Evolutionary conservation across 2,113 vertebrate species (phyloP).

Genomic region (Pangasianodon gigas): DNA sequence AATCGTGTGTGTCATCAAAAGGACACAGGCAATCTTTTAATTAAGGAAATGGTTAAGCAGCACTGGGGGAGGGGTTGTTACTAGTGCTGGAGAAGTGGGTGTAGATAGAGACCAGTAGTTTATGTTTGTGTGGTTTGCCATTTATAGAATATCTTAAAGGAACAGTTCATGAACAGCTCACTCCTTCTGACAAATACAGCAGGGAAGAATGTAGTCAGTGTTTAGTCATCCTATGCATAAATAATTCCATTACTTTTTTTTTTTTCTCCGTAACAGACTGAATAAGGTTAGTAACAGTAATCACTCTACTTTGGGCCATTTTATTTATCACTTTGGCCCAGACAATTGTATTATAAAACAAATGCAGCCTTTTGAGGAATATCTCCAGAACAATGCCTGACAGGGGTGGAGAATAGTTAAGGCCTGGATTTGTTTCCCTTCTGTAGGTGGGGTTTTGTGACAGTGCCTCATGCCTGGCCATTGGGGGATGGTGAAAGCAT

Average conservation of each 20-base stretch:
- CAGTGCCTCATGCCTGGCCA: too few species aligned
- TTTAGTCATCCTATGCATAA: constrained; percentile 16
- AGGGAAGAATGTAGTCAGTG: not conserved
- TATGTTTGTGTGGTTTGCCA: not conserved
- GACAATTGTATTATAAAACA: too few species aligned
- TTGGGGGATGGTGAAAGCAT: not conserved
- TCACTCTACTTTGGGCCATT: not conserved
- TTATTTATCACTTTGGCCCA: not conserved
- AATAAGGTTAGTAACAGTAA: not conserved
- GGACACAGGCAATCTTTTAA: constrained; percentile 26
- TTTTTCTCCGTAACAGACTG: not conserved
- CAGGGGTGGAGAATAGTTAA: too few species aligned
- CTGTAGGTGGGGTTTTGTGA: too few species aligned
- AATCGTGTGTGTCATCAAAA: not conserved
- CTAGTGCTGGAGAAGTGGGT: not conserved
- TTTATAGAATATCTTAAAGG: not conserved
- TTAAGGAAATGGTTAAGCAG: constrained; percentile 43
- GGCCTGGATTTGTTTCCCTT: too few species aligned
- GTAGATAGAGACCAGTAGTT: not conserved
- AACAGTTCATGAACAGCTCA: not conserved
- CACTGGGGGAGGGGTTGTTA: not conserved
- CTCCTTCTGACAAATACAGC: not conserved
- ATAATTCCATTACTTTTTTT: not conserved
- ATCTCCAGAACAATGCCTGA: too few species aligned
- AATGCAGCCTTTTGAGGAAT: too few species aligned